Conservation (phyloP, 2,797 vertebrate genomes). For the Silurus aristotelis region DNA sequence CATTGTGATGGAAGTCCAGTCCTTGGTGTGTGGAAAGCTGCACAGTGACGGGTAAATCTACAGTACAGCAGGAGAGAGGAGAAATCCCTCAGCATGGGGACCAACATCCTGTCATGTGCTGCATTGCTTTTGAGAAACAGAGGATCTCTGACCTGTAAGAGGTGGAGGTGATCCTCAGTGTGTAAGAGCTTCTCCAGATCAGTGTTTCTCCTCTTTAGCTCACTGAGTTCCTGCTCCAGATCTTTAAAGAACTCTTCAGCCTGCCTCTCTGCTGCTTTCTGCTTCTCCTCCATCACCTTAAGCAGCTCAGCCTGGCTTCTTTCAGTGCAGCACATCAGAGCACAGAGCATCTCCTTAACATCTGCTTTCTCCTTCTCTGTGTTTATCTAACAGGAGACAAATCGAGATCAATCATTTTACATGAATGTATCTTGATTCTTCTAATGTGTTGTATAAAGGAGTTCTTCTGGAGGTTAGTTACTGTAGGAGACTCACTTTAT, state of each 20-base stretch:
- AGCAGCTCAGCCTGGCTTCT: slow-evolving; percentile 27
- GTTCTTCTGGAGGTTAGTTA: background rate
- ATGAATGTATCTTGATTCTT: background rate
- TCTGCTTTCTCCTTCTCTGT: background rate
- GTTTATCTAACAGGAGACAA: background rate
- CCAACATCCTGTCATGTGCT: slow-evolving; percentile 20
- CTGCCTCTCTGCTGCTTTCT: slow-evolving; percentile 23
- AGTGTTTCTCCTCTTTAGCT: slow-evolving; percentile 39
- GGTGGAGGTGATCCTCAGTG: slow-evolving; percentile 31
- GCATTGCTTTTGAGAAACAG: slow-evolving; percentile 4
- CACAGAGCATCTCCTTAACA: background rate
- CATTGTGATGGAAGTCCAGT: background rate
- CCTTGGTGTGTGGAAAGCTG: background rate
- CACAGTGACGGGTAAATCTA: slow-evolving; percentile 23
- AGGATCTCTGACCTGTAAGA: slow-evolving; percentile 39
- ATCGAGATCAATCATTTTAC: background rate
- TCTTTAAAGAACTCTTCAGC: slow-evolving; percentile 27
- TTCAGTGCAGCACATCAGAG: slow-evolving; percentile 23
- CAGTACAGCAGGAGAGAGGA: slow-evolving; percentile 26
- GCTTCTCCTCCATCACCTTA: slow-evolving; percentile 16
- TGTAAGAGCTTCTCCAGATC: slow-evolving; percentile 29
- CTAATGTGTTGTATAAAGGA: background rate
- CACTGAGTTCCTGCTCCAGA: slow-evolving; percentile 35
- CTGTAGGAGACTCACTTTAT: background rate
- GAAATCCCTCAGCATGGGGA: slow-evolving; percentile 17